Conservation (phyloP, 2,113 vertebrate species). For the Sciurus niger region DNA sequence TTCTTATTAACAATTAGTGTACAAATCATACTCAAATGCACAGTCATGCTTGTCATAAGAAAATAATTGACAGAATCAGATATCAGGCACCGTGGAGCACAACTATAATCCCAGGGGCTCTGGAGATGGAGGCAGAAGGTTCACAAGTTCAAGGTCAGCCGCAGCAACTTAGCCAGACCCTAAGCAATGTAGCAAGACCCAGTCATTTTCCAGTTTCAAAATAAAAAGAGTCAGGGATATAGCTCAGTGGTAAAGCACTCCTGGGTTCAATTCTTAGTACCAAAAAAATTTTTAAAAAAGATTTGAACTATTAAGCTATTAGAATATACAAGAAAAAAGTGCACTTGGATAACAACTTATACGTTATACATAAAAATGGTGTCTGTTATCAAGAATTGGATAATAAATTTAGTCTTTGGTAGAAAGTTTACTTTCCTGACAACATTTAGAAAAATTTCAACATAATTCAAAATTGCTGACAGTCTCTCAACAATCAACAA, state of each 20-base stretch:
- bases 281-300: neutral
- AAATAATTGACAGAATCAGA: neutral
- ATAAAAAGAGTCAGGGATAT: neutral
- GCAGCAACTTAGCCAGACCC: neutral
- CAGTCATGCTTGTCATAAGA: neutral
- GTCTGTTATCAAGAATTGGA: neutral
- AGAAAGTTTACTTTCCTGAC: conserved; percentile 57
- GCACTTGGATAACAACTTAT: neutral
- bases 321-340: neutral
- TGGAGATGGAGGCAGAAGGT: neutral
- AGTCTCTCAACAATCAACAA: neutral
- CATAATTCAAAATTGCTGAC: conserved; percentile 58
- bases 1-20: neutral
- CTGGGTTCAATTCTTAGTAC: neutral
- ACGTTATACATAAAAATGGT: neutral
- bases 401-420: neutral
- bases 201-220: neutral
- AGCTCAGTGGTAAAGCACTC: too few relatives aligned
- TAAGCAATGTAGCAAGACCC: neutral
- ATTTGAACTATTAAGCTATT: neutral
- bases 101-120: neutral
- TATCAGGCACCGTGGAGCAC: neutral
- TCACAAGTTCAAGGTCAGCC: neutral
- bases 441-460: conserved; percentile 19
- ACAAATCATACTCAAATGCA: neutral